Conservation (phyloP, 1,140 invertebrate species). For the Camponotus vicinus region DNA sequence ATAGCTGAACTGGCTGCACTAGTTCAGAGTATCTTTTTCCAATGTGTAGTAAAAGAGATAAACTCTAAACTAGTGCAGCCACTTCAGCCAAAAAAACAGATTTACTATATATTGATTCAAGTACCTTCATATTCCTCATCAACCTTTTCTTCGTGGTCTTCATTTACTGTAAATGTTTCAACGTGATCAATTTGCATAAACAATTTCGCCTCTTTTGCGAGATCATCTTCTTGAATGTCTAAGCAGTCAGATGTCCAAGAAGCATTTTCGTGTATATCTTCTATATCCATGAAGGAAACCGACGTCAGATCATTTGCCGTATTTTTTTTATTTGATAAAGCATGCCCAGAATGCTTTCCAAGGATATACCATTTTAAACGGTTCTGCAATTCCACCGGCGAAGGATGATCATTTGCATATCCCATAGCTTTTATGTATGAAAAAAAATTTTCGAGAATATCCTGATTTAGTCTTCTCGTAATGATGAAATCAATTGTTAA, state of each 20-base stretch:
- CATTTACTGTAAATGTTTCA: too few species aligned
- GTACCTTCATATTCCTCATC: too few species aligned
- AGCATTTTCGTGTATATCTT: neutral
- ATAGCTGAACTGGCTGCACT: too few species aligned
- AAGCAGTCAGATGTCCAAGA: neutral
- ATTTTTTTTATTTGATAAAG: too few species aligned
- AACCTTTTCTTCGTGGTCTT: too few species aligned
- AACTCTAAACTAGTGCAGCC: too few species aligned
- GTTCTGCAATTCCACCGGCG: neutral
- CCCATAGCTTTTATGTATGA: conserved; percentile 1
- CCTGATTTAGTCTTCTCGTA: neutral
- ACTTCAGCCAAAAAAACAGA: too few species aligned
- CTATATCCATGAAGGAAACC: neutral
- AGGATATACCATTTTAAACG: conserved; percentile 15
- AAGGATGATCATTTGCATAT: neutral
- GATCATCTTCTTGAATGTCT: neutral
- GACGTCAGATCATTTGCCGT: neutral
- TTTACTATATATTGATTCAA: too few species aligned
- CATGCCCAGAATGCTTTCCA: conserved; percentile 19
- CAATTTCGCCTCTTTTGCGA: neutral
- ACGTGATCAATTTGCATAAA: neutral
- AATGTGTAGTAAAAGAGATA: too few species aligned
- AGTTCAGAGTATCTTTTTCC: too few species aligned
- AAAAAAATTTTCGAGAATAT: conserved; percentile 5
- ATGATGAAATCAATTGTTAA: too few species aligned